phyloP scores from a whole-genome alignment of 2,113 vertebrate species.

The Tursiops truncatus region DNA sequence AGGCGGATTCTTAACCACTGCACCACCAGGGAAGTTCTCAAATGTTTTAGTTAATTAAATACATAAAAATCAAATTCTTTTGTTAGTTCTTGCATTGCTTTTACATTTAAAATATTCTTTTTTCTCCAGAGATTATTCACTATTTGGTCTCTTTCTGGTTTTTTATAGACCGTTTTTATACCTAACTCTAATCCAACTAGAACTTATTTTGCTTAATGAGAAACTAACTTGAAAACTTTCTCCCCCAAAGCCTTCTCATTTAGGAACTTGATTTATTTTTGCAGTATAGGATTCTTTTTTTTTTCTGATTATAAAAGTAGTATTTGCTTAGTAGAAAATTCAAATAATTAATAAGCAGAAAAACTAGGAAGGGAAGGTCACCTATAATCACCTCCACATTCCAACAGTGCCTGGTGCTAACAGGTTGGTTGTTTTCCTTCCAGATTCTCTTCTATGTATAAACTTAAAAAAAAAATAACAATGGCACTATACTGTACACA shows the following conservation, averaged over 20 bases:
- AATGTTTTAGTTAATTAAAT: background rate
- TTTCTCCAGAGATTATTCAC: background rate
- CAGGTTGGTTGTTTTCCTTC: background rate
- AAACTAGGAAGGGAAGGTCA: background rate
- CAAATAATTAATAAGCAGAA: slow-evolving; percentile 30
- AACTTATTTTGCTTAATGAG: slow-evolving; percentile 40
- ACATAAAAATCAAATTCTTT: background rate
- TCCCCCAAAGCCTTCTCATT: background rate
- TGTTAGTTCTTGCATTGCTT: background rate
- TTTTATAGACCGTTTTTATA: slow-evolving; percentile 46
- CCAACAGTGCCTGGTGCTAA: background rate
- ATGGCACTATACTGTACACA: background rate
- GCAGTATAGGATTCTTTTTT: background rate
- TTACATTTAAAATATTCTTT: slow-evolving; percentile 15
- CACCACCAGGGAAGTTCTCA: background rate
- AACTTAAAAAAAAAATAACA: background rate
- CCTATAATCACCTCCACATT: background rate
- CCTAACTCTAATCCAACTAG: slow-evolving; percentile 42
- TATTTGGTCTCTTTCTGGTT: background rate
- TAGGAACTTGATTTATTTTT: slow-evolving; percentile 17
- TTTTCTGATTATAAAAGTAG: background rate
- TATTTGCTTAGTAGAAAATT: slow-evolving; percentile 6
- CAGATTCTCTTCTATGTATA: background rate
- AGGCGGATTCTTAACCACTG: too few relatives aligned
- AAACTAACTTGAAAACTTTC: slow-evolving; percentile 11